phyloP scores from a whole-genome alignment of 2,113 vertebrate species.

The Recurvirostra avosetta region DNA sequence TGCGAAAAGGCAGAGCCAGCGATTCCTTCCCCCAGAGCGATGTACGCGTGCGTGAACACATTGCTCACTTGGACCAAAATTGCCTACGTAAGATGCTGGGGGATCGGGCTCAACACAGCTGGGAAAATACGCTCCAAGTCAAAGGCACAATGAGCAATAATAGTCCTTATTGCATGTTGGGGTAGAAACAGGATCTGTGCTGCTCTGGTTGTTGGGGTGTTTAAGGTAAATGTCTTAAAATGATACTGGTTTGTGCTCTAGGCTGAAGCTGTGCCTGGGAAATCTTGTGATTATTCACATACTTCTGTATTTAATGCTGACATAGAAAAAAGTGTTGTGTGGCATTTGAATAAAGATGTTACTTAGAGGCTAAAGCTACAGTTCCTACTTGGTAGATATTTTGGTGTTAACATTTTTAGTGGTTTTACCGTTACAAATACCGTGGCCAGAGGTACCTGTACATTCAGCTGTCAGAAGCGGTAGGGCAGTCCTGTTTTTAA shows the following conservation, averaged over 20 bases:
- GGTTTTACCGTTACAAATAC: neutral
- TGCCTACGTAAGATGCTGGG: neutral
- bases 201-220: neutral
- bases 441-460: neutral
- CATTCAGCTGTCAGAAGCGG: neutral
- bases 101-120: neutral
- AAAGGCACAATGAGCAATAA: neutral
- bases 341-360: neutral
- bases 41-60: accelerated
- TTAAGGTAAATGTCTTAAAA: neutral
- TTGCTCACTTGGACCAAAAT: neutral
- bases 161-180: neutral
- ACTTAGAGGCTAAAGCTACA: neutral
- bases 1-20: neutral
- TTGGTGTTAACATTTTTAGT: neutral
- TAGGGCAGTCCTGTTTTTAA: neutral
- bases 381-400: neutral
- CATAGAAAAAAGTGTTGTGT: neutral
- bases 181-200: neutral
- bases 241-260: neutral
- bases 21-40: neutral
- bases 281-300: neutral
- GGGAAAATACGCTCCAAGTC: neutral
- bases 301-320: neutral
- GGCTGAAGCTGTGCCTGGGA: neutral